Percentiles rank a stretch among this genome's conserved stretches.
phyloP scores from a whole-genome alignment of 2,797 vertebrate species.

The Lutjanus campechanus region DNA sequence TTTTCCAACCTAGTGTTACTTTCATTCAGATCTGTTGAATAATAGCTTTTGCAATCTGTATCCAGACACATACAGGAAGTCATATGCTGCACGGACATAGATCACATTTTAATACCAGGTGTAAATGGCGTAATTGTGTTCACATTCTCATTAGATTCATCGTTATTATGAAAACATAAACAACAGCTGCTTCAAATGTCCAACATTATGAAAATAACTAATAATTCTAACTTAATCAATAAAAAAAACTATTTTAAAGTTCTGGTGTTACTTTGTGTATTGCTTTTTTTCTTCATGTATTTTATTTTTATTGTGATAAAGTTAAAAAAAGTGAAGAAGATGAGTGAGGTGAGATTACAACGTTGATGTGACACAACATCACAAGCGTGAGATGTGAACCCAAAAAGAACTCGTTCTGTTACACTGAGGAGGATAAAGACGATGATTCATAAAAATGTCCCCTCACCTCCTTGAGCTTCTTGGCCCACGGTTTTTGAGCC shows the following conservation, averaged over 20 bases:
- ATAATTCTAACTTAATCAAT: neutral
- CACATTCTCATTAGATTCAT: neutral
- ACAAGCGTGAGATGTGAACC: neutral
- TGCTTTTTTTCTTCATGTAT: neutral
- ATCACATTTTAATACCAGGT: too few relatives aligned
- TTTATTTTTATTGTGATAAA: neutral
- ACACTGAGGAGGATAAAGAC: neutral
- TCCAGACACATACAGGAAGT: too few relatives aligned
- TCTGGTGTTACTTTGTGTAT: neutral
- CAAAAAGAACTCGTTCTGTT: neutral
- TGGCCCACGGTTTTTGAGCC: constrained; percentile 99
- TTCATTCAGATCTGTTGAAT: too few relatives aligned
- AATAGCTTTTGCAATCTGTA: too few relatives aligned
- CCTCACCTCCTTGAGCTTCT: constrained; percentile 97
- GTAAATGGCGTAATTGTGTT: neutral
- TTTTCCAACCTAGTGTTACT: too few relatives aligned
- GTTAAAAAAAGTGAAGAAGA: neutral
- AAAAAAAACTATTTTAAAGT: neutral
- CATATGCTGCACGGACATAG: too few relatives aligned
- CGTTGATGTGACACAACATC: neutral
- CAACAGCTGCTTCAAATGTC: neutral
- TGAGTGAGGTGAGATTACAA: neutral
- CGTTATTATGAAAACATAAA: neutral
- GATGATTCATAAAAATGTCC: neutral
- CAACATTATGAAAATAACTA: neutral